Conservation (phyloP, 2,797 vertebrate genomes). For the Eulemur rubriventer region DNA sequence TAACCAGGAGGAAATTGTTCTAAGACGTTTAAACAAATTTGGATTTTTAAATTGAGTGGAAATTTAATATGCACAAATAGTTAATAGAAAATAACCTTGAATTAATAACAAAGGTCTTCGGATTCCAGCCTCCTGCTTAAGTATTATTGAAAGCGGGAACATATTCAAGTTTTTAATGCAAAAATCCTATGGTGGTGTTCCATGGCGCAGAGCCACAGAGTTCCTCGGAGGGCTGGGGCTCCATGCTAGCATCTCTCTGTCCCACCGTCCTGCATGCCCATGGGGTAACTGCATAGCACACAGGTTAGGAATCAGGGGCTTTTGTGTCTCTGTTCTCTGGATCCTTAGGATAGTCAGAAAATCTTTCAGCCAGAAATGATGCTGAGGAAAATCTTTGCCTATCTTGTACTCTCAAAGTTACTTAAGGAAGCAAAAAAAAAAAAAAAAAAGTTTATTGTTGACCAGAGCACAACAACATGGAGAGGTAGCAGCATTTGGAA, state of each 20-base stretch:
- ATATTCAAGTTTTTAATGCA: background rate
- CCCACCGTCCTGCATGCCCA: background rate
- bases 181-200: background rate
- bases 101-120: slow-evolving; percentile 51
- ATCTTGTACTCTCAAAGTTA: slow-evolving; percentile 10
- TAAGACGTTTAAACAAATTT: slow-evolving; percentile 39
- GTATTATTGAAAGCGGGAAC: slow-evolving; percentile 41
- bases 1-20: slow-evolving; percentile 1
- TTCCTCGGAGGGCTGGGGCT: background rate
- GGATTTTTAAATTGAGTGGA: slow-evolving; percentile 49
- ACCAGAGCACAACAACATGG: slow-evolving; percentile 60
- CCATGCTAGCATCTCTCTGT: rapidly evolving
- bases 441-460: background rate
- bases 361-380: slow-evolving; percentile 11
- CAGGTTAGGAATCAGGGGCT: background rate
- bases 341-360: background rate
- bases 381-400: background rate
- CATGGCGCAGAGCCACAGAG: background rate
- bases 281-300: background rate
- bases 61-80: slow-evolving; percentile 6
- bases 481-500: slow-evolving; percentile 61
- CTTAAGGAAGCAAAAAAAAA: background rate
- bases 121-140: background rate
- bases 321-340: background rate
- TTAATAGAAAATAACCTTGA: slow-evolving; percentile 43